Conservation (phyloP, 2,113 vertebrate species). For the Coryphaenoides rupestris region DNA sequence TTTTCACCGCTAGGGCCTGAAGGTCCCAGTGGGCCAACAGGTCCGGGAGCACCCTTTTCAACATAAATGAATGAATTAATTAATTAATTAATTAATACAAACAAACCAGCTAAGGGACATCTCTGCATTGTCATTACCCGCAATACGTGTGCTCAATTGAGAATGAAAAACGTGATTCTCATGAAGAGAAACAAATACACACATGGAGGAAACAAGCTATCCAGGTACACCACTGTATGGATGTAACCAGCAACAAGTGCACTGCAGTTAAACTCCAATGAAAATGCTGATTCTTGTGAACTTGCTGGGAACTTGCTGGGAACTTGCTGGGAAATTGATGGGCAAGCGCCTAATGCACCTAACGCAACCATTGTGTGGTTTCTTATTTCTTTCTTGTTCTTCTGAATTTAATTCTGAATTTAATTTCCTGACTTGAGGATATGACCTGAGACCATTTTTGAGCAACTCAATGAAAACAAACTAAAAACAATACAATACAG, state of each 20-base stretch:
- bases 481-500: background rate
- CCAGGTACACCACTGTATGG: no score
- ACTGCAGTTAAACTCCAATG: slow-evolving; percentile 10
- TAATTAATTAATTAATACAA: no score
- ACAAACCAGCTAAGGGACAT: no score
- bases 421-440: background rate
- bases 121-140: no score
- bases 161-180: background rate
- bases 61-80: slow-evolving; percentile 32
- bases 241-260: background rate
- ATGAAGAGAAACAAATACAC: background rate
- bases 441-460: background rate
- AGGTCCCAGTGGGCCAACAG: slow-evolving; percentile 87
- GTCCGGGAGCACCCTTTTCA: slow-evolving; percentile 88
- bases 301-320: slow-evolving; percentile 24
- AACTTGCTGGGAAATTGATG: no score
- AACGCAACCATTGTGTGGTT: no score
- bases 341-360: no score
- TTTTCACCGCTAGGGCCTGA: slow-evolving; percentile 94
- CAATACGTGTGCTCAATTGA: background rate
- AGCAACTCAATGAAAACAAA: background rate
- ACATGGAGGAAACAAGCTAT: no score
- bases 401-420: background rate
- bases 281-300: slow-evolving; percentile 11
- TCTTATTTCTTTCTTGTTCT: no score